Percentiles rank a stretch among this genome's conserved stretches.
phyloP scores from a whole-genome alignment of 2,113 vertebrate genomes.

The Pomatostomus ruficeps region DNA sequence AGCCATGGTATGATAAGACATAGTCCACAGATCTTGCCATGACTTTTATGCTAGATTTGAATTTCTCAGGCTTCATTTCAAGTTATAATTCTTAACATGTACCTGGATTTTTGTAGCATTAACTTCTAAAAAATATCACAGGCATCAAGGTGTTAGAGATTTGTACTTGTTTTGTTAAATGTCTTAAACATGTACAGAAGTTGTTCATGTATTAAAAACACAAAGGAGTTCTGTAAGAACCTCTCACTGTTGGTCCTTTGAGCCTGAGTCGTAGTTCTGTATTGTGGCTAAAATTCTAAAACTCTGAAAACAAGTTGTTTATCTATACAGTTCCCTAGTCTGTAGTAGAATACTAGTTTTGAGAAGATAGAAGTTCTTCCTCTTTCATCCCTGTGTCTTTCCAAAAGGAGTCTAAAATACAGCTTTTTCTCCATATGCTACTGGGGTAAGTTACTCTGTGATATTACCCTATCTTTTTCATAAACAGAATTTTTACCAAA shows the following conservation, averaged over 20 bases:
- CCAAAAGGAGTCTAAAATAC: neutral
- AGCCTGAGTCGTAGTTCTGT: neutral
- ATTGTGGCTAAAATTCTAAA: neutral
- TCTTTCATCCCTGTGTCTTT: neutral
- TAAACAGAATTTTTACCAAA: neutral
- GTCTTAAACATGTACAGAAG: neutral
- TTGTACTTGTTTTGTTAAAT: neutral
- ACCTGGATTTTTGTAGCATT: neutral
- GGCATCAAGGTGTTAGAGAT: neutral
- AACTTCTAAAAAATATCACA: neutral
- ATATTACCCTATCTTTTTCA: neutral
- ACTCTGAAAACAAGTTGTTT: neutral
- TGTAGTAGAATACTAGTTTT: neutral
- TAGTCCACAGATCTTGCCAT: neutral
- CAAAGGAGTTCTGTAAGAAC: neutral
- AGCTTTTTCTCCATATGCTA: neutral
- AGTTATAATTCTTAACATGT: neutral
- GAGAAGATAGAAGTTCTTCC: neutral
- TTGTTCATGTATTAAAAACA: neutral
- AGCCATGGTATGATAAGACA: neutral
- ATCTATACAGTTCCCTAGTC: neutral
- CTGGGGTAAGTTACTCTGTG: neutral
- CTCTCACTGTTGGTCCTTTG: neutral
- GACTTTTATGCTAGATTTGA: neutral
- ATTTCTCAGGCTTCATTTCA: neutral